A percentile compares a stretch with the other conserved stretches of the same genome.
Evolutionary conservation across 2,113 vertebrate genomes (phyloP).

Genomic region (Vombatus ursinus): DNA sequence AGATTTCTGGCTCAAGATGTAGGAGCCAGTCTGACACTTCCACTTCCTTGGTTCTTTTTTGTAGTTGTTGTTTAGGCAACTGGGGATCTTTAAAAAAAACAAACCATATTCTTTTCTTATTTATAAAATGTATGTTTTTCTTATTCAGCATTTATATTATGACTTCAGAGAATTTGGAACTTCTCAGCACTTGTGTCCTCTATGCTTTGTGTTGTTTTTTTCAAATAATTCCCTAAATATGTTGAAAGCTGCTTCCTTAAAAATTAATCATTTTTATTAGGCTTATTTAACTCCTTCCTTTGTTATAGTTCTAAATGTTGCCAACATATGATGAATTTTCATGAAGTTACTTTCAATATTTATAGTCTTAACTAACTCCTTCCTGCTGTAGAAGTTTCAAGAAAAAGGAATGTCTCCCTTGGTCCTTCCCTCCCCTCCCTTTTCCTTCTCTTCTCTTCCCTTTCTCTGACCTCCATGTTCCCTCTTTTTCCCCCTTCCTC

Average conservation of each 20-base stretch:
- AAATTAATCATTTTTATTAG: background rate
- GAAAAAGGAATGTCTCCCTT: background rate
- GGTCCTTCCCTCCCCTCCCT: background rate
- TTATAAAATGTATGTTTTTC: background rate
- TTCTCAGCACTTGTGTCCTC: background rate
- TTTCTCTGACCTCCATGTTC: background rate
- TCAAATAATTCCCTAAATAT: background rate
- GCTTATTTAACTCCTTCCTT: background rate
- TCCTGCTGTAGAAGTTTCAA: background rate
- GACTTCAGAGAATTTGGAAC: background rate
- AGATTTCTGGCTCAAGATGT: background rate
- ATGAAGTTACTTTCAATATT: background rate
- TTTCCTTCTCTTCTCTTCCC: background rate
- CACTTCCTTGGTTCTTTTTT: background rate
- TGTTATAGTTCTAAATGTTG: background rate
- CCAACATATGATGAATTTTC: background rate
- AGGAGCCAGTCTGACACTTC: background rate
- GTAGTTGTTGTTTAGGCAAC: background rate
- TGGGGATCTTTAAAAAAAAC: background rate
- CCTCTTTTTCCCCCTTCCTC: background rate
- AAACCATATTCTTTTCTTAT: background rate
- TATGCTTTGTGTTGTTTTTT: background rate
- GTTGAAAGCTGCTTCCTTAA: background rate
- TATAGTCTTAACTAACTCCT: background rate
- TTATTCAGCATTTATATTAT: background rate